These are phyloP conservation scores for Diloba caeruleocephala DNA, from an alignment of 2,888 invertebrate species.

Conservation along the genomic window DNA sequence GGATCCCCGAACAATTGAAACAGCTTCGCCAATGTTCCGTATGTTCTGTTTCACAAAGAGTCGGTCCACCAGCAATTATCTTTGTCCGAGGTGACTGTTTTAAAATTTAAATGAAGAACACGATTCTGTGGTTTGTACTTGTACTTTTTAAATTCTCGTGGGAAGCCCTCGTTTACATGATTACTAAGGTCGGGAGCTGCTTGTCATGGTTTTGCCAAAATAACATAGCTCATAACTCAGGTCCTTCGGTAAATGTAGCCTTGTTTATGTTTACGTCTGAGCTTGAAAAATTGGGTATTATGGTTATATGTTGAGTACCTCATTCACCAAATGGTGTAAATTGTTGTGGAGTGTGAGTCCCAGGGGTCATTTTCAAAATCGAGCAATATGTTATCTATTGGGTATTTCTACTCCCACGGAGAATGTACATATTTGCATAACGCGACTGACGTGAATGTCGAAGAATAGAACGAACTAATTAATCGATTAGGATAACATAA, in stretches of 20 bases:
- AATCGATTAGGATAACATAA: no score
- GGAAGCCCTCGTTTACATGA: conserved; percentile 46
- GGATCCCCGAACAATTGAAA: conserved; percentile 24
- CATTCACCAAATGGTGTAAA: no score
- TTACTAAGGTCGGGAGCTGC: conserved; percentile 33
- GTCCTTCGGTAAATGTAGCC: conserved; percentile 26
- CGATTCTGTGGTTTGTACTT: conserved; percentile 60
- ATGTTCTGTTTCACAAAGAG: conserved; percentile 18
- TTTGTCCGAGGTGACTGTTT: conserved; percentile 52
- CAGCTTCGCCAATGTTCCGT: conserved; percentile 16
- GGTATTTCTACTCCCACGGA: no score
- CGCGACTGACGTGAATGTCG: no score
- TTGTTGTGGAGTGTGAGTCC: no score
- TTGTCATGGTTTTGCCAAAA: conserved; percentile 20
- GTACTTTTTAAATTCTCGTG: conserved; percentile 60
- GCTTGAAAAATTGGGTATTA: conserved; percentile 20
- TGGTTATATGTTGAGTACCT: no score
- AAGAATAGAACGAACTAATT: no score
- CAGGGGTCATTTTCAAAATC: no score
- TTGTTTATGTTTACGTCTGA: conserved; percentile 29
- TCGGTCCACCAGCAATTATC: conserved; percentile 64
- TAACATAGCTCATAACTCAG: conserved; percentile 24
- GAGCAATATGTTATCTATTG: no score
- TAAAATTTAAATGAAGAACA: conserved; percentile 69
- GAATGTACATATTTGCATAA: no score